Percentiles rank a stretch among this genome's conserved stretches.
Evolutionary conservation across 92 coral and sea anemone species (phyloP).

Genomic region (Porites evermanni): DNA sequence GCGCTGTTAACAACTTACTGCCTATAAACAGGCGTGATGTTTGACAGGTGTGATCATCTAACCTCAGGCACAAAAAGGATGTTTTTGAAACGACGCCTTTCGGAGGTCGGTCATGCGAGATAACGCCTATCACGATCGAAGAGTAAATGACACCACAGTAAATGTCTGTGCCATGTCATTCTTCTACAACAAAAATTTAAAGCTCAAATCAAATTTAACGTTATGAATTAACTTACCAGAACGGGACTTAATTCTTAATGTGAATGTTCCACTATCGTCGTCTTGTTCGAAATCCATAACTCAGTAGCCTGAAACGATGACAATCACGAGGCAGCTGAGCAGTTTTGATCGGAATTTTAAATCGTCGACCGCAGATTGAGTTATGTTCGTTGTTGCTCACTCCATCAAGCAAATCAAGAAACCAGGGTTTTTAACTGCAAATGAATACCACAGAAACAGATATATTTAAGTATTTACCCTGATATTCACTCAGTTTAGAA

Average conservation of each 20-base stretch:
- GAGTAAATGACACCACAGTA: constrained; percentile 1
- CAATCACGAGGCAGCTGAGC: constrained; percentile 16
- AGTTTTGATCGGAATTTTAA: constrained; percentile 6
- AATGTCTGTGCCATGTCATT: constrained; percentile 6
- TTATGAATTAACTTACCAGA: constrained; percentile 63
- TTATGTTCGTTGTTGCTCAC: background rate
- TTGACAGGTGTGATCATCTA: constrained; percentile 17
- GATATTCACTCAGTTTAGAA: constrained; percentile 18
- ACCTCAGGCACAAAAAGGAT: background rate
- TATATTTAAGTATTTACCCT: constrained; percentile 4
- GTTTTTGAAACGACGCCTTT: constrained; percentile 24
- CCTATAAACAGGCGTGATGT: constrained; percentile 21
- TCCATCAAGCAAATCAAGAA: constrained; percentile 25
- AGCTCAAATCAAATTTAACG: background rate
- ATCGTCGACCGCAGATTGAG: background rate
- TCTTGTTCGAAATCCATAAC: constrained; percentile 51
- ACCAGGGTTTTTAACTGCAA: constrained; percentile 28
- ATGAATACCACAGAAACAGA: constrained; percentile 18
- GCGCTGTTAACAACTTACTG: constrained; percentile 5
- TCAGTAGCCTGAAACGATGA: constrained; percentile 9
- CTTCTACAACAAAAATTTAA: background rate
- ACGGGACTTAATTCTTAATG: constrained; percentile 83
- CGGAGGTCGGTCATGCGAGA: constrained; percentile 25
- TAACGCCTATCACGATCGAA: constrained; percentile 9
- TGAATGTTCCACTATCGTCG: constrained; percentile 80